phyloP scores from a whole-genome alignment of 2,888 invertebrate species.

The Cephus spinipes region DNA sequence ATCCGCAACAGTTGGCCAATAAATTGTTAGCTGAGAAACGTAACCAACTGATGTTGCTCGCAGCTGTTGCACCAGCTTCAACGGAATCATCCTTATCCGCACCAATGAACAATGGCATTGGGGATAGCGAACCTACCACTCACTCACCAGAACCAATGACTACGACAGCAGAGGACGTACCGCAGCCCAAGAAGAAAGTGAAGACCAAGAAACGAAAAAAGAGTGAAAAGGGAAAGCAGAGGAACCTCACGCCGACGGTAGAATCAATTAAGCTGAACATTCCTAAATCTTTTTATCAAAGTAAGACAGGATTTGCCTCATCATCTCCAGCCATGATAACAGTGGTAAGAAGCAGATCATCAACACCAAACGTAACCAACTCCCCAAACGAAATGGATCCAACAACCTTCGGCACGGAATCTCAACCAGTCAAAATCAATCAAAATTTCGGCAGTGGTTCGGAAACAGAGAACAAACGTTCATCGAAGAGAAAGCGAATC shows the following conservation, averaged over 20 bases:
- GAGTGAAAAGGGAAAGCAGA: constrained; percentile 75
- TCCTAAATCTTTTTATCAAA: constrained; percentile 68
- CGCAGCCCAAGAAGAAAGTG: constrained; percentile 66
- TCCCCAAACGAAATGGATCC: constrained; percentile 14
- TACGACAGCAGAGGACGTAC: constrained; percentile 58
- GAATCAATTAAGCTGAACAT: constrained; percentile 73
- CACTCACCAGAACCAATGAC: constrained; percentile 8
- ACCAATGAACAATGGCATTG: constrained; percentile 58
- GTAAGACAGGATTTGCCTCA: constrained; percentile 41
- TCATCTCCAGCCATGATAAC: constrained; percentile 34
- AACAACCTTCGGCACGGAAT: constrained; percentile 12
- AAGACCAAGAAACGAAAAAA: constrained; percentile 76
- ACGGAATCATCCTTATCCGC: constrained; percentile 29
- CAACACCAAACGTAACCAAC: constrained; percentile 40
- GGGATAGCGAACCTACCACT: constrained; percentile 17
- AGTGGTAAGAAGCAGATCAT: constrained; percentile 35
- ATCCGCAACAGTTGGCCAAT: constrained; percentile 81
- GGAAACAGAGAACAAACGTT: constrained; percentile 76
- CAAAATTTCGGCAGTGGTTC: constrained; percentile 61
- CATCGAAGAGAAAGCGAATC: constrained; percentile 83
- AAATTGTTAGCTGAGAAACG: constrained; percentile 82
- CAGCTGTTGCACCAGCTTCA: constrained; percentile 72
- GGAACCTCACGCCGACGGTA: constrained; percentile 65
- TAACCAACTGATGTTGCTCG: constrained; percentile 74
- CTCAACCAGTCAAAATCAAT: constrained; percentile 25